Base-by-base conservation (phyloP, 2,888 invertebrate species). In the Hemicrepidius hirtus region DNA sequence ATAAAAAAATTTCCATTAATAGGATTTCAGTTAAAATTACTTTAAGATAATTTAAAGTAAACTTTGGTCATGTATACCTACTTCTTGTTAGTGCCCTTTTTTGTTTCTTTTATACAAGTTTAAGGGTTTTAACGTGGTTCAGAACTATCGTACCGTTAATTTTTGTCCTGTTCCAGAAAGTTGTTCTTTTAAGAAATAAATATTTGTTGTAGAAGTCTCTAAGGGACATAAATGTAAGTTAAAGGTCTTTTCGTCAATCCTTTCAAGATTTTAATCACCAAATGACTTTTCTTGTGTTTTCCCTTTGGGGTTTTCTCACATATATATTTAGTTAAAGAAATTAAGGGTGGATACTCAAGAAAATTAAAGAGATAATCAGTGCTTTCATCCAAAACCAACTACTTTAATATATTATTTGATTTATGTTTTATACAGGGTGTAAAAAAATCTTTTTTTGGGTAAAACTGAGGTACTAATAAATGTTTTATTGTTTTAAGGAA, bases 101-200 rank as follows among this genome's bases (percentile, higher is more conserved):
- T 37, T 37, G n/a, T 40, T 40, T 40, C 40, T 37, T 9, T 37
- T n/a, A n/a, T 37, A 3, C 37, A 37, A 37, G 37, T 32, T 24
- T 32, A 32, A 32, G 18, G 3, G 18, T 9, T 53, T 53, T 53
- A 53, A 53, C 21, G 53, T 9, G 32, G 53, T 53, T 53, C 3
- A 53, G 53, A 13, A 44, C 18, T 53, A 53, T 53, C 53, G 28
- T 46, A 46, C 7, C 16, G 16, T 53, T 53, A 53, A 32, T 53
- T 53, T 24, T 32, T n/a, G 13, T 32, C 5, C 9, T 32, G 32
- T 32, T 32, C 28, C 6, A 9, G 24, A 24, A 32, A 6, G 32
- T 32, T 32, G 4, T 32, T 32, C 32, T 32, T 32, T 24, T 24
- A 5, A 24, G 7, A 9, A 9, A 32, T 9, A 9, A 44, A 44